phyloP scores from a whole-genome alignment of 2,113 vertebrate species.

The Phrynocephalus versicolor region DNA sequence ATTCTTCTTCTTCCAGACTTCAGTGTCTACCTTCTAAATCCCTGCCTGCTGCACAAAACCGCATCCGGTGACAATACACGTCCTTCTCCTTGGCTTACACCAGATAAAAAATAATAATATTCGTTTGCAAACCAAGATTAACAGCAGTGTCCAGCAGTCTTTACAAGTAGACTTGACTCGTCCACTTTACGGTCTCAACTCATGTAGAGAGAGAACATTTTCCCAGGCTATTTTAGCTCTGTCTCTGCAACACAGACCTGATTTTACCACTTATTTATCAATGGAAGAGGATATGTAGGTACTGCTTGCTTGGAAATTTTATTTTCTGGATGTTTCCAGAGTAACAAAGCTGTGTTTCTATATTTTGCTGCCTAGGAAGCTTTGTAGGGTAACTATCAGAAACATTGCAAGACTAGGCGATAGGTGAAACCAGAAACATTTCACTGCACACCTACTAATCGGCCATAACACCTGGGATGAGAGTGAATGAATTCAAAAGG shows the following conservation, averaged over 20 bases:
- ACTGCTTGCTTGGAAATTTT: background rate
- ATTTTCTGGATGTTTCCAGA: background rate
- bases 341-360: background rate
- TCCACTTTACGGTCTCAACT: too few species aligned
- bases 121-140: conserved; percentile 70
- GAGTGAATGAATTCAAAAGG: background rate
- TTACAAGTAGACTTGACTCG: conserved; percentile 50
- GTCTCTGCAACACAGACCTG: conserved; percentile 62
- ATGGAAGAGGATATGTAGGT: background rate
- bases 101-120: conserved; percentile 66
- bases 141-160: conserved; percentile 77
- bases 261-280: conserved; percentile 55
- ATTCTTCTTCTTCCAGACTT: too few species aligned
- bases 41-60: too few species aligned
- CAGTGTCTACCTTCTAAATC: too few species aligned
- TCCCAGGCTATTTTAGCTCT: background rate
- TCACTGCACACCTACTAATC: too few species aligned
- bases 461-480: background rate
- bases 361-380: background rate
- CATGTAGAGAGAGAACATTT: conserved; percentile 40
- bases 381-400: background rate
- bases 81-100: conserved; percentile 74
- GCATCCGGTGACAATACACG: too few species aligned
- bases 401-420: too few species aligned
- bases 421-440: too few species aligned